A percentile compares a stretch with the other conserved stretches of the same genome.
These are phyloP conservation scores for Drosophila robusta DNA, from an alignment of 2,888 invertebrate genomes.

Conservation along the genomic window DNA sequence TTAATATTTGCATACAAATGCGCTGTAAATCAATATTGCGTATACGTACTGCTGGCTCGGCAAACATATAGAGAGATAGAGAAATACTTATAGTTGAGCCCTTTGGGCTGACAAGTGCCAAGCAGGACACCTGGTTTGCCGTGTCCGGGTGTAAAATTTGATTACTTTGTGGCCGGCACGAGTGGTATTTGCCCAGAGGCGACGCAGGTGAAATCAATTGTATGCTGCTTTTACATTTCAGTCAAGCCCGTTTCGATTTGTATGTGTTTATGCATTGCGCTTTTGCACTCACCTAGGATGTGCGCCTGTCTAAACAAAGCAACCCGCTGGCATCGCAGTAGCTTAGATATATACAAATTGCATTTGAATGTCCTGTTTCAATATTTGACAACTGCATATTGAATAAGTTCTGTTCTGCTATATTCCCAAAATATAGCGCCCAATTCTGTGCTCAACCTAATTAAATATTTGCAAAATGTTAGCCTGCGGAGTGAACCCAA, in stretches of 20 bases:
- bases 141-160: slow-evolving; percentile 59
- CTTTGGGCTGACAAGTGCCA: slow-evolving; percentile 64
- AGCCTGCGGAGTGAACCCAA: slow-evolving; percentile 21
- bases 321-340: slow-evolving; percentile 1
- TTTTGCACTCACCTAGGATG: slow-evolving; percentile 47
- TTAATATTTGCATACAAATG: slow-evolving; percentile 62
- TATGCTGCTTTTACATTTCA: slow-evolving; percentile 20
- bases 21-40: slow-evolving; percentile 57
- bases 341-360: slow-evolving; percentile 38
- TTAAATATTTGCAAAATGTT: slow-evolving; percentile 72
- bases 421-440: slow-evolving; percentile 2
- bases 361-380: slow-evolving; percentile 46
- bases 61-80: slow-evolving; percentile 22
- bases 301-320: slow-evolving; percentile 28
- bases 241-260: slow-evolving; percentile 16
- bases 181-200: slow-evolving; percentile 53
- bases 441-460: slow-evolving; percentile 40
- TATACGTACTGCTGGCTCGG: slow-evolving; percentile 38
- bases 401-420: slow-evolving; percentile 35
- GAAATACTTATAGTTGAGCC: slow-evolving; percentile 19
- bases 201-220: slow-evolving; percentile 37
- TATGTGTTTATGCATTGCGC: slow-evolving; percentile 53
- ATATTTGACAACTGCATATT: slow-evolving; percentile 65
- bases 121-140: slow-evolving; percentile 41
- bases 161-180: slow-evolving; percentile 65